These are phyloP conservation scores for Macrochelys suwanniensis DNA, from an alignment of 2,797 vertebrate genomes.

Conservation along the genomic window DNA sequence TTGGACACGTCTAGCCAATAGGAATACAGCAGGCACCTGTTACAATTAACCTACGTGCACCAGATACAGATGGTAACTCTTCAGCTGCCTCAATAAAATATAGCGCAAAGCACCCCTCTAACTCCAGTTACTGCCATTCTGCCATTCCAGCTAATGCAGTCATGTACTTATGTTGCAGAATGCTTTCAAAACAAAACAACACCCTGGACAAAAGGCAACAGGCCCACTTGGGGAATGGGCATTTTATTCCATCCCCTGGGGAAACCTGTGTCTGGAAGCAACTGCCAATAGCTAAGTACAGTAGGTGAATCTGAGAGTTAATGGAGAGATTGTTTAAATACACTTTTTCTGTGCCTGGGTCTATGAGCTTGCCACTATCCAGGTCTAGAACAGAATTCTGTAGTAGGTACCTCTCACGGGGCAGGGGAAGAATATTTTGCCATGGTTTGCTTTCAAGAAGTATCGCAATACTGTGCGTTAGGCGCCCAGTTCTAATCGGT, in stretches of 20 bases:
- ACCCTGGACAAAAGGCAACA: not conserved
- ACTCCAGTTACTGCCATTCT: too few relatives aligned
- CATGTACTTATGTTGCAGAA: not conserved
- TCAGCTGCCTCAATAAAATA: not conserved
- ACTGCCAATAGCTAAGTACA: not conserved
- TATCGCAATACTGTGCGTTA: not conserved
- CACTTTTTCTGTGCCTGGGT: not conserved
- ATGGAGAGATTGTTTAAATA: not conserved
- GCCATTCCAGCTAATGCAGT: not conserved
- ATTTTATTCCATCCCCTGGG: not conserved
- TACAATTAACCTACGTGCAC: not conserved
- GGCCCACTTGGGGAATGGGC: not conserved
- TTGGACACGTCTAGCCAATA: not conserved
- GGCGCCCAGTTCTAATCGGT: not conserved
- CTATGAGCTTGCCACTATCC: not conserved
- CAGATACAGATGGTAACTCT: not conserved
- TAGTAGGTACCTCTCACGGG: not conserved
- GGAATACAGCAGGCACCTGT: not conserved
- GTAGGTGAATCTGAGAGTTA: not conserved
- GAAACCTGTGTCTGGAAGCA: not conserved
- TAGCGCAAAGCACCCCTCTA: not conserved
- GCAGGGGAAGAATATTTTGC: not conserved
- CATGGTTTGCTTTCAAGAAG: not conserved
- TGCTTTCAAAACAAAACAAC: not conserved
- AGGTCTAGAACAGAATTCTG: not conserved